phyloP scores from a whole-genome alignment of 1,140 invertebrate genomes.

The Meloidogyne chitwoodi region DNA sequence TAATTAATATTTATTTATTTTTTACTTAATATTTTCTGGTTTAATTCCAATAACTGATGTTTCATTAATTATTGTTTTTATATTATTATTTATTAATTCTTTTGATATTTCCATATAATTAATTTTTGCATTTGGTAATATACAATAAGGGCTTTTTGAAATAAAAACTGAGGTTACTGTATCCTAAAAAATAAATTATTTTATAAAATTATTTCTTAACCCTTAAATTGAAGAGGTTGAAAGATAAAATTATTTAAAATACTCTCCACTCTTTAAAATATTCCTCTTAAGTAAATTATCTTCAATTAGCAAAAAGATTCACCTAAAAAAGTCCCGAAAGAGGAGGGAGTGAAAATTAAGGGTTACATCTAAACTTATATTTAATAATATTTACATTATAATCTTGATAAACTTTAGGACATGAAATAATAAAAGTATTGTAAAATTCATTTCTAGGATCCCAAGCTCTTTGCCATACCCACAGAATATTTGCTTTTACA shows the following conservation, averaged over 20 bases:
- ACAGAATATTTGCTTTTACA: slow-evolving; percentile 22
- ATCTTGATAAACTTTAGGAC: slow-evolving; percentile 38
- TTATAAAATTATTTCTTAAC: background rate
- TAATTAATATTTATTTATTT: background rate
- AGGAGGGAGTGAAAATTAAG: no score
- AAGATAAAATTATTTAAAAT: no score
- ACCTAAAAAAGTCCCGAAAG: no score
- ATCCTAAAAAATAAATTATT: background rate
- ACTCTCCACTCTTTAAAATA: no score
- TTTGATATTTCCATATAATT: background rate
- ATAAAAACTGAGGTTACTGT: background rate
- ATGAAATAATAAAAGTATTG: slow-evolving; percentile 50
- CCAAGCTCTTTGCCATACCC: slow-evolving; percentile 54
- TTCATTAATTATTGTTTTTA: background rate
- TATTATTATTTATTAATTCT: background rate
- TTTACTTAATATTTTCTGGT: background rate
- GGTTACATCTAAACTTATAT: no score
- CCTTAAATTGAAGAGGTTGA: no score
- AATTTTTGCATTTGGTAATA: background rate
- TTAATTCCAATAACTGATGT: background rate
- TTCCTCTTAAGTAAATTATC: no score
- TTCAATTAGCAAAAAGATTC: no score
- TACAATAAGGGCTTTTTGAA: slow-evolving; percentile 1
- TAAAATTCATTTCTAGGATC: slow-evolving; percentile 54
- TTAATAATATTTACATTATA: slow-evolving; percentile 19